These are phyloP conservation scores for Diuraphis noxia DNA, from an alignment of 1,140 invertebrate species.

Conservation along the genomic window DNA sequence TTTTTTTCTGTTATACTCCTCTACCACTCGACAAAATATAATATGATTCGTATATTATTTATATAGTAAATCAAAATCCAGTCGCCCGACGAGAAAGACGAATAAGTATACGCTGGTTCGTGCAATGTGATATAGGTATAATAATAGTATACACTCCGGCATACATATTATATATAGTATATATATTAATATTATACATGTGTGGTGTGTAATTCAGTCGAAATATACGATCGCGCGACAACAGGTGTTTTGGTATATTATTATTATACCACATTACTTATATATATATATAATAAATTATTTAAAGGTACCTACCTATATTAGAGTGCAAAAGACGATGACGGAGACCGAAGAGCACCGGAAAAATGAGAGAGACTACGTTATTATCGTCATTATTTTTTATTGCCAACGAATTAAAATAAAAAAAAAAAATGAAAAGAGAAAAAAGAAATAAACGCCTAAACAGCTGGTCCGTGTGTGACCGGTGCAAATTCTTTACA, in stretches of 20 bases:
- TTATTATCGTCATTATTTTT: conserved; percentile 14
- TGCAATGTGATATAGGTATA: neutral
- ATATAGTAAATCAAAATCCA: neutral
- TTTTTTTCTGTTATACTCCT: neutral
- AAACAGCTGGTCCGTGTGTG: conserved; percentile 33
- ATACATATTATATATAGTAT: neutral
- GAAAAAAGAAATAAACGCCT: neutral
- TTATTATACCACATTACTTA: neutral
- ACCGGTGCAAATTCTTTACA: conserved; percentile 52
- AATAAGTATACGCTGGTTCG: neutral
- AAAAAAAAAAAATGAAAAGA: neutral
- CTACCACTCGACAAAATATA: neutral
- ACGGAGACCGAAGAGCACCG: neutral
- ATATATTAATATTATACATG: neutral
- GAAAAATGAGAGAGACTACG: neutral
- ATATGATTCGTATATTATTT: conserved; percentile 11
- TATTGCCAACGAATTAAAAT: conserved; percentile 19
- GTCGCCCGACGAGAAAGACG: neutral
- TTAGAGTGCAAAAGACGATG: too few relatives aligned
- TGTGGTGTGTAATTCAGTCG: neutral
- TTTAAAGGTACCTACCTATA: too few relatives aligned
- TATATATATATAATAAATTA: neutral
- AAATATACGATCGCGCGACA: neutral
- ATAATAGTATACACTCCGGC: neutral
- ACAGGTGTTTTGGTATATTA: conserved; percentile 19